Evolutionary conservation across 2,888 invertebrate genomes (phyloP).

Genomic region (Physocephala rufipes): DNA sequence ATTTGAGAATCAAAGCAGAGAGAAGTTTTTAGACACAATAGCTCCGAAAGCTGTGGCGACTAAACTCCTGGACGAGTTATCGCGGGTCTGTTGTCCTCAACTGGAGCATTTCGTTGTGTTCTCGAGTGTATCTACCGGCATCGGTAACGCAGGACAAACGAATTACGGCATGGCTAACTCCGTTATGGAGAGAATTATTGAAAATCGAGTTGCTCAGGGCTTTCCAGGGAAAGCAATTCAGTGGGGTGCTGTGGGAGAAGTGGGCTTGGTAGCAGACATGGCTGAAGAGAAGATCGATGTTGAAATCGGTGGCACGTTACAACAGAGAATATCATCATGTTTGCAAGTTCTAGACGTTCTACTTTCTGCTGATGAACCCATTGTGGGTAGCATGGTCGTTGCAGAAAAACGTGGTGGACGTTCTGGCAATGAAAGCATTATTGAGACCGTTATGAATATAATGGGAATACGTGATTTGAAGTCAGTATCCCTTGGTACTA

Average conservation of each 20-base stretch:
- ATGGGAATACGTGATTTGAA: conserved; percentile 75
- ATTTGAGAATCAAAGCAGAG: conserved; percentile 79
- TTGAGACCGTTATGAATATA: conserved; percentile 76
- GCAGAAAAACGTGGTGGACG: conserved; percentile 78
- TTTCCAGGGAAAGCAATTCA: conserved; percentile 83
- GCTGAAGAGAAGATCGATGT: conserved; percentile 73
- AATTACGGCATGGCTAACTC: conserved; percentile 87
- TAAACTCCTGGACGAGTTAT: conserved; percentile 74
- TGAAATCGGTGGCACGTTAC: conserved; percentile 79
- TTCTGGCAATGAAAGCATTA: conserved; percentile 71
- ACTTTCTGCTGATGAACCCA: conserved; percentile 73
- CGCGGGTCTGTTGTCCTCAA: conserved; percentile 69
- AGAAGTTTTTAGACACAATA: conserved; percentile 74
- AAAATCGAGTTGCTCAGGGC: conserved; percentile 74
- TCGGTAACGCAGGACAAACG: conserved; percentile 88
- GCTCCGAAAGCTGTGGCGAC: conserved; percentile 83
- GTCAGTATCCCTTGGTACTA: conserved; percentile 73
- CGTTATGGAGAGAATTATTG: conserved; percentile 87
- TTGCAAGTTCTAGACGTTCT: conserved; percentile 76
- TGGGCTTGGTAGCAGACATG: conserved; percentile 81
- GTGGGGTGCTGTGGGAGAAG: conserved; percentile 91
- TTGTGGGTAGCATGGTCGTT: conserved; percentile 85
- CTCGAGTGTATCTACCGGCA: conserved; percentile 87
- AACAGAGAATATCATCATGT: conserved; percentile 84
- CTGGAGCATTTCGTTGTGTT: conserved; percentile 83